phyloP scores from a whole-genome alignment of 1,140 invertebrate genomes.

The Leptinotarsa lineolata region DNA sequence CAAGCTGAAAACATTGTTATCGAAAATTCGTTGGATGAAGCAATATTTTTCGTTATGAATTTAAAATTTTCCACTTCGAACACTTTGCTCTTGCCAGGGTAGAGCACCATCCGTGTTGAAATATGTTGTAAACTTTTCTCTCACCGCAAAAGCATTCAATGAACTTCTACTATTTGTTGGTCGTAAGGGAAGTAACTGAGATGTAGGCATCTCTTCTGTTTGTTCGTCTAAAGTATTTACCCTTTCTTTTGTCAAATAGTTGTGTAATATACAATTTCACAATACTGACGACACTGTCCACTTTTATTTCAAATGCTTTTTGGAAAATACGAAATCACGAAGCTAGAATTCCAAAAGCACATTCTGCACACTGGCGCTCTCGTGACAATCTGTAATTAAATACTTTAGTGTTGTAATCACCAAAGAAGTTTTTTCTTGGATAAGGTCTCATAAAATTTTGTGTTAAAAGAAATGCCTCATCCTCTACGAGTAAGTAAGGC shows the following conservation, averaged over 20 bases:
- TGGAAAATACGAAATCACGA: constrained; percentile 39
- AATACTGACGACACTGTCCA: constrained; percentile 46
- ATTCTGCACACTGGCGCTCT: constrained; percentile 6
- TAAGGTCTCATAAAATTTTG: constrained; percentile 15
- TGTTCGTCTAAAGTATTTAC: constrained; percentile 35
- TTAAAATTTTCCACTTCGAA: constrained; percentile 26
- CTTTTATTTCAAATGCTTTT: constrained; percentile 51
- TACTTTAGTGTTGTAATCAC: constrained; percentile 4
- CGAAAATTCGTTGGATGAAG: constrained; percentile 12
- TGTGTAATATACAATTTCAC: constrained; percentile 50
- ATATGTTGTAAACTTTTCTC: constrained; percentile 13
- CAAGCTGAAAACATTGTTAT: background rate
- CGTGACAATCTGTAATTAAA: constrained; percentile 16
- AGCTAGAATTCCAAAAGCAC: constrained; percentile 19
- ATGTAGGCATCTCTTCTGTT: background rate
- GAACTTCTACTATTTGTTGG: constrained; percentile 31
- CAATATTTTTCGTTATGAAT: constrained; percentile 22
- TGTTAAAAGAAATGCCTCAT: constrained; percentile 5
- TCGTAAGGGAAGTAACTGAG: constrained; percentile 18
- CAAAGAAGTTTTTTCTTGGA: background rate
- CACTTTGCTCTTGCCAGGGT: constrained; percentile 44
- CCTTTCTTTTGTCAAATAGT: constrained; percentile 30
- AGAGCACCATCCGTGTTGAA: constrained; percentile 42
- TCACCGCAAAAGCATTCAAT: constrained; percentile 38
- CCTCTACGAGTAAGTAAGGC: constrained; percentile 7